Conservation (phyloP, 1,140 invertebrate species). For the Drosophila equinoxialis region DNA sequence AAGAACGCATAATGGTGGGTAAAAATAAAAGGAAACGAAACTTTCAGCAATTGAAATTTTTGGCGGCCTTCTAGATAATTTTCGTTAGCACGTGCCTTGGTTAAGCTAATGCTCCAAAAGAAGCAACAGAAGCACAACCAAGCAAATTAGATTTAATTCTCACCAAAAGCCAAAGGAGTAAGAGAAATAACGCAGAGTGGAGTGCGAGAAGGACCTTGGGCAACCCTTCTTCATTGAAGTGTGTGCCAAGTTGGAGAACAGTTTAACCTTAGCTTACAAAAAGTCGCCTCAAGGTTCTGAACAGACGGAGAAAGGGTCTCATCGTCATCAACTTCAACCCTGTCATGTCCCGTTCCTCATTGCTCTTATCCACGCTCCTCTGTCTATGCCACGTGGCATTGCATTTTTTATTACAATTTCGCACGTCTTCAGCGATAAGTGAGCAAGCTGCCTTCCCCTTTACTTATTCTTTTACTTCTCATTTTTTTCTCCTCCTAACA, state of each 20-base stretch:
- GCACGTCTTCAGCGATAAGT: slow-evolving; percentile 51
- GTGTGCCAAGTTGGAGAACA: slow-evolving; percentile 14
- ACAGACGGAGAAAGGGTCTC: slow-evolving; percentile 5
- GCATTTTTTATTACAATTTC: slow-evolving; percentile 74
- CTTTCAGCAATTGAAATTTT: slow-evolving; percentile 65
- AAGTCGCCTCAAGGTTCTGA: slow-evolving; percentile 48
- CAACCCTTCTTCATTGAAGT: slow-evolving; percentile 63
- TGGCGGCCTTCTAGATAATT: slow-evolving; percentile 48
- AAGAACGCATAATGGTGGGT: not conserved
- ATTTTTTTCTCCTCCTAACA: not conserved
- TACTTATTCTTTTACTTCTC: slow-evolving; percentile 5
- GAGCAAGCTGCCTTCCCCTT: slow-evolving; percentile 3
- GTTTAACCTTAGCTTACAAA: slow-evolving; percentile 62
- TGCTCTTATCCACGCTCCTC: no score
- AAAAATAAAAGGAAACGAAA: slow-evolving; percentile 34
- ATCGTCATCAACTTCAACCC: slow-evolving; percentile 12
- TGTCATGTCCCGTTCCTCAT: not conserved
- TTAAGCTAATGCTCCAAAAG: slow-evolving; percentile 66
- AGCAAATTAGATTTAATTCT: slow-evolving; percentile 68
- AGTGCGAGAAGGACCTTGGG: slow-evolving; percentile 1
- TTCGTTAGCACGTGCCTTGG: slow-evolving; percentile 68
- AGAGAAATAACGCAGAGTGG: not conserved
- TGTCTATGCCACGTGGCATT: slow-evolving; percentile 46
- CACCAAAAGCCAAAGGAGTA: slow-evolving; percentile 8
- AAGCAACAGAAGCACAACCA: slow-evolving; percentile 33